phyloP scores from a whole-genome alignment of 2,888 invertebrate genomes.

The Trichogramma evanescens region DNA sequence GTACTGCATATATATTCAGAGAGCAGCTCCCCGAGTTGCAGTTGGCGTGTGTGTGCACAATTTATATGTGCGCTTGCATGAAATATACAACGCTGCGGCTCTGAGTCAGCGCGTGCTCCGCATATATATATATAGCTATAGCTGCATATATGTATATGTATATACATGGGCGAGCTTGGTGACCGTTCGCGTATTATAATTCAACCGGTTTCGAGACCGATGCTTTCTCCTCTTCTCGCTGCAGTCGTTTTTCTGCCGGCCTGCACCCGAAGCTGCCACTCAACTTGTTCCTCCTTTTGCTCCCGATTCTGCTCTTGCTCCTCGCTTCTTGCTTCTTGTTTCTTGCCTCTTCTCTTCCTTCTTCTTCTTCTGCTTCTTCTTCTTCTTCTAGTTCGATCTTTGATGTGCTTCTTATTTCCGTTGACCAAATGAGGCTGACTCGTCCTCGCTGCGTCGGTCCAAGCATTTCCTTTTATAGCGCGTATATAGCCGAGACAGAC shows the following conservation, averaged over 20 bases:
- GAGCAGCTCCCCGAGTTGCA: no score
- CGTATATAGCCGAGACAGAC: no score
- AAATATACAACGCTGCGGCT: conserved; percentile 23
- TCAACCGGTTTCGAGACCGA: conserved; percentile 28
- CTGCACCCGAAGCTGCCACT: background rate
- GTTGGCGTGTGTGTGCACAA: background rate
- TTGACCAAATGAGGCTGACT: no score
- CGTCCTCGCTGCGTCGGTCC: no score
- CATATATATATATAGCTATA: conserved; percentile 4
- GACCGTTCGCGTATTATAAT: conserved; percentile 27
- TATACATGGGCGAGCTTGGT: conserved; percentile 1
- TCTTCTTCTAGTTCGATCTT: background rate
- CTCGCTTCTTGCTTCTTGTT: background rate
- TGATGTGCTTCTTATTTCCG: no score
- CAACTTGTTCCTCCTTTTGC: no score
- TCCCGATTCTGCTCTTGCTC: background rate
- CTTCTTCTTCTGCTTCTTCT: background rate
- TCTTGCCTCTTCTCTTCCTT: background rate
- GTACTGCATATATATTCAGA: no score
- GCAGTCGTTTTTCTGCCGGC: no score
- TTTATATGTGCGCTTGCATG: conserved; percentile 17
- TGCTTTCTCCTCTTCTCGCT: no score
- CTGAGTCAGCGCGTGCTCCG: conserved; percentile 27
- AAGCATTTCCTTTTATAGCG: no score
- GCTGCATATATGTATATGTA: no score